A percentile compares a stretch with the other conserved stretches of the same genome.
phyloP scores from a whole-genome alignment of 2,113 vertebrate species.

The Carollia perspicillata region DNA sequence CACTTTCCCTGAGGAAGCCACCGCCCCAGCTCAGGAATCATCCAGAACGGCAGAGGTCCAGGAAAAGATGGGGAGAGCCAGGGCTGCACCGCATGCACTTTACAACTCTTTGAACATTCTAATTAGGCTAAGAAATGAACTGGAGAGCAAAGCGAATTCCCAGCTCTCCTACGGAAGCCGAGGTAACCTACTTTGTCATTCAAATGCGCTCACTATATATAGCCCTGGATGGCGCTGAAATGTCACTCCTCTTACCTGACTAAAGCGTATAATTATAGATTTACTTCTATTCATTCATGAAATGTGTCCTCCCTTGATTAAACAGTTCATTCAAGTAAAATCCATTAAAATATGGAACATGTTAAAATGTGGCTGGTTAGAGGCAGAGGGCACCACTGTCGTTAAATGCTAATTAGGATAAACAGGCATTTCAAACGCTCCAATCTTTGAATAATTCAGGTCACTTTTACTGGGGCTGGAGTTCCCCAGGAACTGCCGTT shows the following conservation, averaged over 20 bases:
- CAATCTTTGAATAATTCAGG: slow-evolving; percentile 74
- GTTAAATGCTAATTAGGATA: slow-evolving; percentile 74
- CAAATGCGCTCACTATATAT: slow-evolving; percentile 71
- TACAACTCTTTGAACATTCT: slow-evolving; percentile 59
- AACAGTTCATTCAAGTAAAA: slow-evolving; percentile 77
- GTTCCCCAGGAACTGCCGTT: slow-evolving; percentile 66
- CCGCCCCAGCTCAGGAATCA: not conserved
- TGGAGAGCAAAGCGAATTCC: slow-evolving; percentile 50
- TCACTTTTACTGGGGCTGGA: slow-evolving; percentile 65
- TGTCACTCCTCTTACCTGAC: slow-evolving; percentile 76
- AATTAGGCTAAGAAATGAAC: slow-evolving; percentile 65
- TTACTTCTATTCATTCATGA: slow-evolving; percentile 78
- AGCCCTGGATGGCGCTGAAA: slow-evolving; percentile 58
- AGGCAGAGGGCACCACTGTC: slow-evolving; percentile 52
- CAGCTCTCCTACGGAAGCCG: slow-evolving; percentile 61
- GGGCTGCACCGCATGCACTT: not conserved
- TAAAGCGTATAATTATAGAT: slow-evolving; percentile 75
- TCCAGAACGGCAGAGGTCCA: not conserved
- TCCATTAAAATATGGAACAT: slow-evolving; percentile 72
- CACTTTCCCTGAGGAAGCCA: not conserved
- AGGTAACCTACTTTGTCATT: slow-evolving; percentile 77
- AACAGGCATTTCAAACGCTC: slow-evolving; percentile 71
- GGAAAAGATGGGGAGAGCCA: not conserved
- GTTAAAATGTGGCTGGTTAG: slow-evolving; percentile 56
- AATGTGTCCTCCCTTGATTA: slow-evolving; percentile 77